Percentiles rank a stretch among this genome's conserved stretches.
Conservation (phyloP, 2,797 vertebrate genomes). For the Myoxocephalus aenaeus region DNA sequence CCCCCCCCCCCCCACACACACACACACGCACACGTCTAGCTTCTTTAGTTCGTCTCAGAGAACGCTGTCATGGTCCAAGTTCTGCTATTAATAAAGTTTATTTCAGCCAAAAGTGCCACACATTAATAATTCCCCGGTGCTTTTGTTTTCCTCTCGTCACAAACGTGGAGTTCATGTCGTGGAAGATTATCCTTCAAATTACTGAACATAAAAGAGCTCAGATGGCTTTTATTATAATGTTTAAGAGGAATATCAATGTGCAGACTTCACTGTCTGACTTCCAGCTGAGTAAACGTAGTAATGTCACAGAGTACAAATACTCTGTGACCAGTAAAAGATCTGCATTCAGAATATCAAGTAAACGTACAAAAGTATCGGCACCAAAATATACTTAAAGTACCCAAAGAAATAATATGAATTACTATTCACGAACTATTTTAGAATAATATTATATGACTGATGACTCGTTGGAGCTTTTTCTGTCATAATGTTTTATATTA, state of each 20-base stretch:
- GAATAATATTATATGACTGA: no score
- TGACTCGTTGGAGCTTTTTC: no score
- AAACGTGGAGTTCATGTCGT: constrained; percentile 7
- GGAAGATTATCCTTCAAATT: constrained; percentile 41
- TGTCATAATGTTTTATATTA: no score
- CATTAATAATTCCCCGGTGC: constrained; percentile 43
- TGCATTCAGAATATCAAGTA: no score
- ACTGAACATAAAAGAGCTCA: constrained; percentile 20
- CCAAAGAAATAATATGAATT: no score
- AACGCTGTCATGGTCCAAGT: constrained; percentile 63
- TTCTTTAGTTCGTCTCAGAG: no score
- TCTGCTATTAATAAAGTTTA: constrained; percentile 64
- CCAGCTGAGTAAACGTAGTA: background rate
- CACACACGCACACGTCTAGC: constrained; percentile 15
- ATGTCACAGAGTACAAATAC: background rate
- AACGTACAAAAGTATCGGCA: background rate
- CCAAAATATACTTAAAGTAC: no score
- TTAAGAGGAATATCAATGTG: background rate
- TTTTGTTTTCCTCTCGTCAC: constrained; percentile 46
- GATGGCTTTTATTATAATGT: background rate
- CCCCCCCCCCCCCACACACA: constrained; percentile 27
- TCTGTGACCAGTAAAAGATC: no score
- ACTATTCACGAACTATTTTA: no score
- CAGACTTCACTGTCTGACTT: background rate
- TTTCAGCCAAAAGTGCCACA: constrained; percentile 60